Conservation (phyloP, 1,140 invertebrate genomes). For the Pentalonia nigronervosa region DNA sequence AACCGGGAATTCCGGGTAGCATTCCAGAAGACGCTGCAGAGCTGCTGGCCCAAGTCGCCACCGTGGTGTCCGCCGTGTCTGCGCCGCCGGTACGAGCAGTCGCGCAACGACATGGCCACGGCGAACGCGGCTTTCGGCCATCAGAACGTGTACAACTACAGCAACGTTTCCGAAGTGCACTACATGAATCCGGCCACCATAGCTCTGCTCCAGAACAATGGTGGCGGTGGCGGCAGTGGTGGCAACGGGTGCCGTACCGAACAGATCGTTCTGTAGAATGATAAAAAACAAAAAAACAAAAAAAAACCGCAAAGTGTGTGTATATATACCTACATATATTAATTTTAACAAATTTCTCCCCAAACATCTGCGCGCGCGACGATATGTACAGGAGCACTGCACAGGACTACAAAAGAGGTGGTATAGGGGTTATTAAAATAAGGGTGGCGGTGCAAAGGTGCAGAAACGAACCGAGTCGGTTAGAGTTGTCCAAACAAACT, state of each 20-base stretch:
- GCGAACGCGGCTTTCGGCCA: conserved; percentile 33
- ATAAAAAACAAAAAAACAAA: background rate
- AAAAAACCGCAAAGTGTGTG: too few species aligned
- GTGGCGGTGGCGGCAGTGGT: background rate
- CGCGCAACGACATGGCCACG: conserved; percentile 31
- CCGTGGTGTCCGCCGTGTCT: conserved; percentile 34
- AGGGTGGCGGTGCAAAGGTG: background rate
- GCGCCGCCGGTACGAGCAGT: background rate
- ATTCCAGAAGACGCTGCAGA: conserved; percentile 90
- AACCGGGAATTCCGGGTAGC: conserved; percentile 93
- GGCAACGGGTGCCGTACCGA: background rate
- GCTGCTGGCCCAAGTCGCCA: conserved; percentile 70
- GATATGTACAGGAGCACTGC: background rate
- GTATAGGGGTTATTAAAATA: background rate
- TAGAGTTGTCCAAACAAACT: background rate
- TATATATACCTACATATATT: too few species aligned
- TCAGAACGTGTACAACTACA: conserved; percentile 58
- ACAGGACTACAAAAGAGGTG: background rate
- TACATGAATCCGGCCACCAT: conserved; percentile 61
- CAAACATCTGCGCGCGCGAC: background rate
- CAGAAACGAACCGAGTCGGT: background rate
- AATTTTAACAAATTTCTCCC: background rate
- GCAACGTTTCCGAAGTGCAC: conserved; percentile 61
- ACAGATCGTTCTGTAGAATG: conserved; percentile 31
- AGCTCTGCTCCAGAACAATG: conserved; percentile 35